phyloP scores from a whole-genome alignment of 1,140 invertebrate genomes.

The Colletes gigas region DNA sequence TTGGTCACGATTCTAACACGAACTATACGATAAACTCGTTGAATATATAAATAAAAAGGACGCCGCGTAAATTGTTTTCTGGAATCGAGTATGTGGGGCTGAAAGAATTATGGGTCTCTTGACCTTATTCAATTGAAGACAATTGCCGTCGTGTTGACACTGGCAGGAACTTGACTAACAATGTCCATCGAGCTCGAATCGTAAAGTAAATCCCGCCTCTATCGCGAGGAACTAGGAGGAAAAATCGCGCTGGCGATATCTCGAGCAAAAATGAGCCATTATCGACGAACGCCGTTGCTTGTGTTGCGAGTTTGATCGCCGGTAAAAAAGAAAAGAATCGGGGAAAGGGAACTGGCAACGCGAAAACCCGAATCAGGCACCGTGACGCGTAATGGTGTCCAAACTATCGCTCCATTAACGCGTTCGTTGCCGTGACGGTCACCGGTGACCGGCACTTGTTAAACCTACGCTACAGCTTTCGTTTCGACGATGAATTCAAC shows the following conservation, averaged over 20 bases:
- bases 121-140: not conserved
- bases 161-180: too few species aligned
- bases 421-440: too few species aligned
- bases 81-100: not conserved
- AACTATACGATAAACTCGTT: not conserved
- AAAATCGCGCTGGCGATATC: not conserved
- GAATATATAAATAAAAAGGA: too few species aligned
- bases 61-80: not conserved
- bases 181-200: not conserved
- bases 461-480: too few species aligned
- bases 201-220: not conserved
- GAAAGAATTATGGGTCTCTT: not conserved
- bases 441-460: too few species aligned
- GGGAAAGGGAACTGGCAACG: not conserved
- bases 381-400: not conserved
- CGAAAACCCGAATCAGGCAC: not conserved
- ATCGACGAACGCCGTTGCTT: not conserved
- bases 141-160: conserved; percentile 1
- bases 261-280: not conserved
- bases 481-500: too few species aligned
- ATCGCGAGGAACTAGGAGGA: not conserved
- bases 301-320: not conserved
- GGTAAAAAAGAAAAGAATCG: not conserved
- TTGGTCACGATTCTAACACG: too few species aligned
- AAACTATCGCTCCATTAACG: too few species aligned